phyloP scores from a whole-genome alignment of 2,113 vertebrate genomes.

The Megaceryle maxima region DNA sequence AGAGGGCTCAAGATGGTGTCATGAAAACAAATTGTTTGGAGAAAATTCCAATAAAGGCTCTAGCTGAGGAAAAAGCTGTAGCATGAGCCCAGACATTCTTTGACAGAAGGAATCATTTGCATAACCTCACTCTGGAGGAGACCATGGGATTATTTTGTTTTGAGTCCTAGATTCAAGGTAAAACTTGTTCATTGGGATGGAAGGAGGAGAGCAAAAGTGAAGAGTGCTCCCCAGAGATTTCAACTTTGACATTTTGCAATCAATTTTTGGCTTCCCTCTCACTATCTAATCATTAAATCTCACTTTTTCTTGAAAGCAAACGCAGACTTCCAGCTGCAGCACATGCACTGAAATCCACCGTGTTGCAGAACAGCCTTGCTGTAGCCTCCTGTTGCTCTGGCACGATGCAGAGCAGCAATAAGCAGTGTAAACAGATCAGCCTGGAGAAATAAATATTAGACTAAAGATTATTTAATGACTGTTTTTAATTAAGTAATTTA shows the following conservation, averaged over 20 bases:
- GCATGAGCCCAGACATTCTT: background rate
- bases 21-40: background rate
- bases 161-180: background rate
- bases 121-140: background rate
- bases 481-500: background rate
- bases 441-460: conserved; percentile 40
- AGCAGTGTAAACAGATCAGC: background rate
- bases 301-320: background rate
- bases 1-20: background rate
- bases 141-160: background rate
- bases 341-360: background rate
- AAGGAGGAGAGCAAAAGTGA: background rate
- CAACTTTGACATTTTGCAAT: background rate
- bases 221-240: background rate
- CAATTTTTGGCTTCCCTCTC: background rate
- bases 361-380: background rate
- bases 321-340: background rate
- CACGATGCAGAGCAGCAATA: background rate
- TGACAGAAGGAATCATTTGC: background rate
- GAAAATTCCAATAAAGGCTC: background rate
- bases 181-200: background rate
- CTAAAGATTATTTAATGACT: conserved; percentile 13
- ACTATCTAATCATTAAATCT: background rate
- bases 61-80: background rate
- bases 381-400: background rate